These are phyloP conservation scores for Bedellia somnulentella DNA, from an alignment of 2,888 invertebrate genomes.

Conservation along the genomic window DNA sequence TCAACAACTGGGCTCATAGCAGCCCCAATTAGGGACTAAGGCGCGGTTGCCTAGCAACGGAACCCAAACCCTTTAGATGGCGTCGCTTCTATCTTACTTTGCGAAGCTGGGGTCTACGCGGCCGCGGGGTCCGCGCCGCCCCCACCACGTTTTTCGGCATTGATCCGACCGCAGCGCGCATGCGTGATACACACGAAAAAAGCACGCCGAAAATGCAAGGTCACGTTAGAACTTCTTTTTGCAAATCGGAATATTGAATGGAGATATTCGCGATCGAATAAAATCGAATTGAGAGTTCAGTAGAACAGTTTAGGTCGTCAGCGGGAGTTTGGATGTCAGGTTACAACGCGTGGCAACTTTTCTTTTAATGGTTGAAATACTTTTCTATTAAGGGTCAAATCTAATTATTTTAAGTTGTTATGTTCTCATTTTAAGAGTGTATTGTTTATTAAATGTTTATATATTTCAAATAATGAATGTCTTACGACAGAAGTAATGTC, in stretches of 20 bases:
- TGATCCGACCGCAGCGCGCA: constrained; percentile 50
- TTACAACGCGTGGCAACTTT: no score
- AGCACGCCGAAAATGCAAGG: constrained; percentile 46
- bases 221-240: constrained; percentile 54
- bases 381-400: no score
- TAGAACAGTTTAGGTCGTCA: no score
- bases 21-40: constrained; percentile 20
- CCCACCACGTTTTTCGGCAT: constrained; percentile 59
- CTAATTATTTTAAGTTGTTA: no score
- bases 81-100: constrained; percentile 54
- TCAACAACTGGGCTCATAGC: constrained; percentile 39
- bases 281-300: no score
- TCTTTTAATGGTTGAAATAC: no score
- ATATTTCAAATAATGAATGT: no score
- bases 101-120: constrained; percentile 26
- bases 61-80: constrained; percentile 40
- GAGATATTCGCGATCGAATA: no score
- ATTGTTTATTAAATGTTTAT: no score
- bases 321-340: no score
- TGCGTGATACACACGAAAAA: constrained; percentile 50
- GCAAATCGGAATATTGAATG: constrained; percentile 53
- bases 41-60: constrained; percentile 48
- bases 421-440: no score
- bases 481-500: no score
- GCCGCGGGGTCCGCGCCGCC: constrained; percentile 13